Base-by-base conservation (phyloP, 2,113 vertebrate species). In the Octodon degus region DNA sequence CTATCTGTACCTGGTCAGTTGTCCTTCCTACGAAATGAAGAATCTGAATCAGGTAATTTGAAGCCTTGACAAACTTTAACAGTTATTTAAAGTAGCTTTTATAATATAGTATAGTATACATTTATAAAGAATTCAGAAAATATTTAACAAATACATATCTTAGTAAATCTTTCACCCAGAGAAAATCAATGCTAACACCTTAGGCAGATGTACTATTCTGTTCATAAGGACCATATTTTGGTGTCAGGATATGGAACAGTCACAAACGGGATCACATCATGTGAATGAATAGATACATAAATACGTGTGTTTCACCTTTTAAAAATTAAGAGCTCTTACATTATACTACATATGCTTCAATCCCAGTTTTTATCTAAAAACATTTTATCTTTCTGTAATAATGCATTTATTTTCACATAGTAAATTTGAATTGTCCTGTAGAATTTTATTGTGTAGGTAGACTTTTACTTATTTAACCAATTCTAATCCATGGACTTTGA, bases 391-490 rank as follows among this genome's bases (percentile, higher is more conserved):
- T 82, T 91, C 47, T 72, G n/a, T 37, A 76, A 76, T 74, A 40
- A 74, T 43, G 13, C 72, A 76, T 43, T 40, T n/a, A n/a, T 70
- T n/a, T 70, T 40, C 19, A 86, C 37, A 76, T 37, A 82, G 50
- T 87, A 60, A 81, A 60, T 93, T 86, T 47, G 37, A 93, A 74
- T 67, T 76, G 5, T 20, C 40, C 74, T 63, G 10, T 20, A 67
- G 63, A 58, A 93, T 84, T 68, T 80, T 27, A 81, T 87, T 76
- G 24, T 25, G 1, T 47, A 67, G 3, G 4, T 81, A 32, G 25
- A 50, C 12, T 30, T 86, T 90, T 80, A 90, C 55, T 93, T 93
- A 77, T 55, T 90, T n/a, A 76, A 43, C 40, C 47, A 90, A 50
- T 93, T 27, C 30, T 37, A 86, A 50, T 90, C 37, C 19, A 67